These are phyloP conservation scores for Catharus ustulatus DNA, from an alignment of 2,797 vertebrate species.

Conservation along the genomic window DNA sequence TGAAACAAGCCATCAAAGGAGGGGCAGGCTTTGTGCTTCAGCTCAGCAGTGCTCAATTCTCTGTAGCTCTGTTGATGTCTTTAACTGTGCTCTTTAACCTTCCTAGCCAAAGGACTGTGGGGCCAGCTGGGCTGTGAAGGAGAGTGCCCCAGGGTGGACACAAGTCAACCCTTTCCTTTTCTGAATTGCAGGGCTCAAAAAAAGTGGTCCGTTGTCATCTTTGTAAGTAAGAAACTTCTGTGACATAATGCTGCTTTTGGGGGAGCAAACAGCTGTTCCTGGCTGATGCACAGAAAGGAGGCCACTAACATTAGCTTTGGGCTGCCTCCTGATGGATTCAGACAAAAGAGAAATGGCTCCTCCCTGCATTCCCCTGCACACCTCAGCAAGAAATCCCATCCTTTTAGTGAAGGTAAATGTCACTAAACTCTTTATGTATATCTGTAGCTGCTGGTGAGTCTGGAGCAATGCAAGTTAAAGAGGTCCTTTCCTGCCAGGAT, in stretches of 20 bases:
- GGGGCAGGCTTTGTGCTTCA: neutral
- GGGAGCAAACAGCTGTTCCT: neutral
- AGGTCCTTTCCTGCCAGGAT: neutral
- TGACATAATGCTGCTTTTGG: rapidly evolving
- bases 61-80: neutral
- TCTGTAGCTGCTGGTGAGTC: neutral
- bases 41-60: neutral
- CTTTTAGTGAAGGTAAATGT: neutral
- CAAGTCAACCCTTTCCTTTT: neutral
- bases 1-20: neutral
- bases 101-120: neutral
- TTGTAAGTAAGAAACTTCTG: neutral
- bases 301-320: rapidly evolving
- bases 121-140: neutral
- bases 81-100: neutral
- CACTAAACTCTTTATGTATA: rapidly evolving
- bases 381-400: neutral
- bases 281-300: neutral
- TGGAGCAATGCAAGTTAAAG: neutral
- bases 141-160: neutral
- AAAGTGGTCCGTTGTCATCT: neutral
- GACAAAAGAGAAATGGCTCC: neutral
- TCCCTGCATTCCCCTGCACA: neutral
- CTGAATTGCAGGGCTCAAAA: neutral
- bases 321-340: neutral